These are phyloP conservation scores for Callocephalon fimbriatum DNA, from an alignment of 2,113 vertebrate species.

Conservation along the genomic window DNA sequence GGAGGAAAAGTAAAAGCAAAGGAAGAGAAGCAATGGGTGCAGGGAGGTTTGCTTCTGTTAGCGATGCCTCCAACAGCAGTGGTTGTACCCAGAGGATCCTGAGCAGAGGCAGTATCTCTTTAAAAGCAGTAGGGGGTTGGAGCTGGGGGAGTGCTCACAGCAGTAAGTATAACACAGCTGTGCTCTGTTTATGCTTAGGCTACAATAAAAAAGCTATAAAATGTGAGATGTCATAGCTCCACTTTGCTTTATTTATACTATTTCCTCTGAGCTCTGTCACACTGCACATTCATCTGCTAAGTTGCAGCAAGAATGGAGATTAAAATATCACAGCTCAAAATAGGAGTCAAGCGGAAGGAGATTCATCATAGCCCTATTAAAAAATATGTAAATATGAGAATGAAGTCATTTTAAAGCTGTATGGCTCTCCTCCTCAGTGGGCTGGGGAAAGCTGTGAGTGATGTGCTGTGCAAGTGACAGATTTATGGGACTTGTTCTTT, in stretches of 20 bases:
- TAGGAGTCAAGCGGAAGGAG: constrained; percentile 86
- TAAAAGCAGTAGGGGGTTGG: constrained; percentile 74
- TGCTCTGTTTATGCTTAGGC: constrained; percentile 84
- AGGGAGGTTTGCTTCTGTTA: background rate
- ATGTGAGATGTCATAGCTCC: constrained; percentile 86
- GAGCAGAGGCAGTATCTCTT: constrained; percentile 64
- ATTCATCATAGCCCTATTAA: constrained; percentile 87
- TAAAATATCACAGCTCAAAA: constrained; percentile 87
- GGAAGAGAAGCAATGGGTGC: background rate
- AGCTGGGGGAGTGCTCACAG: constrained; percentile 73
- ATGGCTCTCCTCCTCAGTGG: constrained; percentile 58
- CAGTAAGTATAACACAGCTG: constrained; percentile 87
- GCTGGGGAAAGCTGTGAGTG: constrained; percentile 58
- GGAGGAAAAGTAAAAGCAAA: background rate
- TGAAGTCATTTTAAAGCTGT: constrained; percentile 81
- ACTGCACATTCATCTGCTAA: constrained; percentile 84
- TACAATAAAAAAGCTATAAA: constrained; percentile 88
- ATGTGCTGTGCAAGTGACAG: constrained; percentile 57
- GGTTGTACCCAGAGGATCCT: background rate
- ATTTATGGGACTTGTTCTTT: constrained; percentile 54
- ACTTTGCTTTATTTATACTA: constrained; percentile 88
- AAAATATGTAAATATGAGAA: constrained; percentile 83
- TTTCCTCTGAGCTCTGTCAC: constrained; percentile 85
- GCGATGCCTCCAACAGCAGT: background rate
- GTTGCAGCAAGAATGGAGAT: constrained; percentile 84